Conservation (phyloP, 2,888 invertebrate species). For the Hemaris fuciformis region DNA sequence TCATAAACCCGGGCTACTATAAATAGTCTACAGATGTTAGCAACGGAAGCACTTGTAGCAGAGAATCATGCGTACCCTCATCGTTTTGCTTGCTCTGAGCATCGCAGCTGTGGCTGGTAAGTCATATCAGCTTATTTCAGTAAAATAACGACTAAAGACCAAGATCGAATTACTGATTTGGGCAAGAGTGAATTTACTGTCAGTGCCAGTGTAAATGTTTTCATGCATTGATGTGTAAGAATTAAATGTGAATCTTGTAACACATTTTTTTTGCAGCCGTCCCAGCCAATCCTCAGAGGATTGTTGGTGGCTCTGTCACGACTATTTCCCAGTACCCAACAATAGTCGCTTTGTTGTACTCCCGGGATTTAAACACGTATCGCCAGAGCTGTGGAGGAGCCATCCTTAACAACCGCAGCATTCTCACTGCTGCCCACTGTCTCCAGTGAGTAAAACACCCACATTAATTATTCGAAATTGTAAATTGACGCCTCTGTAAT, state of each 20-base stretch:
- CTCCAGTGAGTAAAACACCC: neutral
- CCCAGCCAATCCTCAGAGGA: conserved; percentile 32
- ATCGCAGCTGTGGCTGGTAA: conserved; percentile 26
- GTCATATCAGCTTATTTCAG: too few species aligned
- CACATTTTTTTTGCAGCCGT: conserved; percentile 30
- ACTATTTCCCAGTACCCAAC: conserved; percentile 36
- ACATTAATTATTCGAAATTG: too few species aligned
- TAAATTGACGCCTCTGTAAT: neutral
- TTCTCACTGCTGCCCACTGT: conserved; percentile 45
- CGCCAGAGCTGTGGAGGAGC: conserved; percentile 38
- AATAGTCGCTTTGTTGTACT: conserved; percentile 33
- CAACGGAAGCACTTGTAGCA: neutral
- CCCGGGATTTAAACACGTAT: conserved; percentile 25
- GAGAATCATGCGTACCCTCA: conserved; percentile 24
- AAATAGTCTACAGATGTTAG: neutral
- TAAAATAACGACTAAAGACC: too few species aligned
- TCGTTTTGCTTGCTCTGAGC: conserved; percentile 20
- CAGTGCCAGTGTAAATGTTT: too few species aligned
- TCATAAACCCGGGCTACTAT: too few species aligned
- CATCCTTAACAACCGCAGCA: conserved; percentile 36
- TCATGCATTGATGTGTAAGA: too few species aligned
- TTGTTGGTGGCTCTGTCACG: conserved; percentile 44
- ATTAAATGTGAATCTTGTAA: too few species aligned
- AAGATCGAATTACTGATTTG: too few species aligned
- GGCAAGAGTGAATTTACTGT: too few species aligned